Percentiles rank a stretch among this genome's conserved stretches.
Conservation (phyloP, 2,888 invertebrate species). For the Dendrolimus houi region DNA sequence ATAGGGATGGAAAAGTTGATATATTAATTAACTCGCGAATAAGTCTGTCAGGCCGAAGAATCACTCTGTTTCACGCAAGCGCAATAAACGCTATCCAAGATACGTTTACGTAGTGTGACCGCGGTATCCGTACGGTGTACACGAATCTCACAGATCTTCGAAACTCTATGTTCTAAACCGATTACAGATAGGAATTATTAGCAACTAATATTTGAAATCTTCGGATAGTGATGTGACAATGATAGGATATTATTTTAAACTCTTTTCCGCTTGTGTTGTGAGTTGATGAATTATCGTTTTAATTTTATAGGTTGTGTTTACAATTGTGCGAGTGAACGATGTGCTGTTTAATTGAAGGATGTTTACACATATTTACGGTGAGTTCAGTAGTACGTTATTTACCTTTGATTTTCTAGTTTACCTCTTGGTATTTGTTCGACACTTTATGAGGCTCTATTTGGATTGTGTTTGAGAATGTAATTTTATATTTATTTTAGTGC, state of each 20-base stretch:
- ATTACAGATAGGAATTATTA: too few species aligned
- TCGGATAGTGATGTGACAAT: slow-evolving; percentile 1
- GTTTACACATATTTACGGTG: slow-evolving; percentile 49
- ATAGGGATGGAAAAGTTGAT: slow-evolving; percentile 67
- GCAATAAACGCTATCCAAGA: slow-evolving; percentile 45
- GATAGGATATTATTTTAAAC: slow-evolving; percentile 9
- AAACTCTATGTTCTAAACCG: too few species aligned
- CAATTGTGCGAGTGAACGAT: slow-evolving; percentile 45
- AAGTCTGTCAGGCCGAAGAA: slow-evolving; percentile 67
- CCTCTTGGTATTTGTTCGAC: slow-evolving; percentile 3
- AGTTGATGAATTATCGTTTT: slow-evolving; percentile 16
- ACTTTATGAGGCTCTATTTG: not conserved
- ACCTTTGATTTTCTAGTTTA: slow-evolving; percentile 2
- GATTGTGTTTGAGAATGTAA: too few species aligned
- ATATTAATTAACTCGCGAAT: slow-evolving; percentile 73
- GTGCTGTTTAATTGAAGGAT: slow-evolving; percentile 51
- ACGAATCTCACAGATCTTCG: slow-evolving; percentile 19
- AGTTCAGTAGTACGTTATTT: slow-evolving; percentile 27
- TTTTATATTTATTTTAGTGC: too few species aligned
- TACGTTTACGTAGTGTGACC: slow-evolving; percentile 62
- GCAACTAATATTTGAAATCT: slow-evolving; percentile 1
- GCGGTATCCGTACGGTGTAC: slow-evolving; percentile 38
- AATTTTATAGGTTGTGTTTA: slow-evolving; percentile 29
- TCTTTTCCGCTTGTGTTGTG: slow-evolving; percentile 13
- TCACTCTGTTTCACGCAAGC: slow-evolving; percentile 66